Base-by-base conservation (phyloP, 2,888 invertebrate species). In the Apodemia mormo region DNA sequence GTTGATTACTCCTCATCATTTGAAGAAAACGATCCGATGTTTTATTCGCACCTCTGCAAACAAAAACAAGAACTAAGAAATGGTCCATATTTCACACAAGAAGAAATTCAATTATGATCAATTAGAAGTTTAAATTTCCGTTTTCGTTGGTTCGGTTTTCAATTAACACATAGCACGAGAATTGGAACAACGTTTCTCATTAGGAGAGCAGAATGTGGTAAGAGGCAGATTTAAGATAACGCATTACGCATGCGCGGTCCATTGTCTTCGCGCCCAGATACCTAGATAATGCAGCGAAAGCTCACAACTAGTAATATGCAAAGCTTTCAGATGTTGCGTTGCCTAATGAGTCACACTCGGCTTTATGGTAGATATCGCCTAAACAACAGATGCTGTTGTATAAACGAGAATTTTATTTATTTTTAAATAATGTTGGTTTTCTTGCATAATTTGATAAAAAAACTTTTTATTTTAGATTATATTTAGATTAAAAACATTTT, bases 1-100 rank as follows among this genome's bases (percentile, higher is more conserved):
- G 87, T 81, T 89, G 88, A 86, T 89, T 90, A 88, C 87, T 89
- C 93, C 86, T 91, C 93, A 93, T 93, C 84, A 90, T 93, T 92
- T 90, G 89, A 79, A 87, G 83, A 84, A 81, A 73, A 69, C 69
- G 73, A 69, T 72, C 72, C 71, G 70, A 69, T 64, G 30, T 73
- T 73, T 69, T 69, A 74, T 72, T 68, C 70, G 66, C 81, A 74
- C 78, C 84, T 83, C 91, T 90, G 84, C 56, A 87, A 87, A 81
- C 83, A 85, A 80, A 77, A 74, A 74, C 74, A 74, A 72, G 71
- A 78, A 64, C n/a, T 64, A n/a, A 64, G 12, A 14, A 64, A 14
- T 64, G 12, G 56, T 71, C 69, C 56, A 71, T 73, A 70, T 72
- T 65, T 71, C 71, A 73, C 70, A 69, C 64, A 45, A 71, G 69